phyloP scores from a whole-genome alignment of 2,113 vertebrate genomes.

The Phyllopteryx taeniolatus region DNA sequence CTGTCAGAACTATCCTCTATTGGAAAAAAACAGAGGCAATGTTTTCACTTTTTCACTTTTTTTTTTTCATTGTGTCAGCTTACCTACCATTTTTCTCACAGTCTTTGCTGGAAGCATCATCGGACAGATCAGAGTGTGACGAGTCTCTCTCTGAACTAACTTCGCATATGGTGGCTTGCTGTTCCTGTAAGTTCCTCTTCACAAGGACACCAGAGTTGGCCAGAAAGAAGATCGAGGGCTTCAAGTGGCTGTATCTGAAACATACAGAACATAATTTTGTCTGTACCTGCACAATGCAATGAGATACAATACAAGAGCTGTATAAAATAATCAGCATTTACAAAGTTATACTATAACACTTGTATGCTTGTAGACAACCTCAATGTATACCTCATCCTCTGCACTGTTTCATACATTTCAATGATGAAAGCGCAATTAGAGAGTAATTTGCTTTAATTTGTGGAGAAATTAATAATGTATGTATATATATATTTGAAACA shows the following conservation, averaged over 20 bases:
- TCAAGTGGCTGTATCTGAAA: constrained; percentile 79
- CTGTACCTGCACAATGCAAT: not conserved
- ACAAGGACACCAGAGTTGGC: constrained; percentile 80
- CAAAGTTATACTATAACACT: too few relatives aligned
- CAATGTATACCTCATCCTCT: too few relatives aligned
- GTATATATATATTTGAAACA: too few relatives aligned
- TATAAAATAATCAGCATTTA: not conserved
- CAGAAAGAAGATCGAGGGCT: constrained; percentile 81
- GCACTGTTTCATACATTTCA: too few relatives aligned
- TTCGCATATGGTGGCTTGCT: constrained; percentile 16
- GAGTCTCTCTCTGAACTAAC: constrained; percentile 4
- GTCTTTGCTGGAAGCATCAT: not conserved
- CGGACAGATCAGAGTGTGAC: not conserved
- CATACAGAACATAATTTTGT: constrained; percentile 7
- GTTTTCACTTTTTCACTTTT: not conserved
- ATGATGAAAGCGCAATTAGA: too few relatives aligned
- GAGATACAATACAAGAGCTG: not conserved
- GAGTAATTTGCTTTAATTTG: too few relatives aligned
- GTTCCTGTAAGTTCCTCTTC: constrained; percentile 38
- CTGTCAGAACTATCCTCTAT: not conserved
- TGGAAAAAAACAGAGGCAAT: not conserved
- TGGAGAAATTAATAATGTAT: too few relatives aligned
- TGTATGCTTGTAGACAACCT: too few relatives aligned
- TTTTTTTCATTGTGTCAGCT: not conserved
- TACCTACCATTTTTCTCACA: constrained; percentile 28